Base-by-base conservation (phyloP, 1,140 invertebrate species). In the Monochamus saltuarius region DNA sequence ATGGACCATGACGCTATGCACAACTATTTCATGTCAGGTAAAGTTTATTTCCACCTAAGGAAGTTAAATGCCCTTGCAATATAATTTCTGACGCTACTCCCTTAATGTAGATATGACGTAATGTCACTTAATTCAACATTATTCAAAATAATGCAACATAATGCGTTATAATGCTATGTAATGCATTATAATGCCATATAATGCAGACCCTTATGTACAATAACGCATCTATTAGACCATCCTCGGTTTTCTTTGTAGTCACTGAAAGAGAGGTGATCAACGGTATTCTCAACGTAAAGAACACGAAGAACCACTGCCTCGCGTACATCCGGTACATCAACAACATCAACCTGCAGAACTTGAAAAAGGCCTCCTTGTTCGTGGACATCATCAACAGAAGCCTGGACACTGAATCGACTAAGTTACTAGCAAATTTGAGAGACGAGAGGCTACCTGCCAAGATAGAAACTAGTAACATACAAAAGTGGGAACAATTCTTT, bases 21-120 rank as follows among this genome's bases (percentile, higher is more conserved):
- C 69, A 98, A 98, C 78, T 99, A 98, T 78, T 97, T 97, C 72
- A 98, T 98, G 96, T 98, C 96, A 57, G 95, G 94, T 97, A 82
- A 78, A 59, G 42, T 9, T 45, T n/a, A 7, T 11, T 37, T 42
- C 13, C 14, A 56, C 34, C n/a, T n/a, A n/a, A n/a, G n/a, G n/a
- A n/a, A n/a, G n/a, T n/a, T n/a, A n/a, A n/a, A n/a, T n/a, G n/a
- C n/a, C n/a, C n/a, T n/a, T n/a, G n/a, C n/a, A n/a, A n/a, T n/a
- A n/a, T n/a, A n/a, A n/a, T n/a, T n/a, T n/a, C n/a, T n/a, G n/a
- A n/a, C n/a, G n/a, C n/a, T n/a, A n/a, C n/a, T n/a, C n/a, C n/a
- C n/a, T n/a, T n/a, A n/a, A n/a, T n/a, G n/a, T n/a, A n/a, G n/a
- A n/a, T n/a, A n/a, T n/a, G n/a, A n/a, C n/a, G n/a, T n/a, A n/a